Evolutionary conservation across 2,113 vertebrate species (phyloP).

Genomic region (Pongo abelii): DNA sequence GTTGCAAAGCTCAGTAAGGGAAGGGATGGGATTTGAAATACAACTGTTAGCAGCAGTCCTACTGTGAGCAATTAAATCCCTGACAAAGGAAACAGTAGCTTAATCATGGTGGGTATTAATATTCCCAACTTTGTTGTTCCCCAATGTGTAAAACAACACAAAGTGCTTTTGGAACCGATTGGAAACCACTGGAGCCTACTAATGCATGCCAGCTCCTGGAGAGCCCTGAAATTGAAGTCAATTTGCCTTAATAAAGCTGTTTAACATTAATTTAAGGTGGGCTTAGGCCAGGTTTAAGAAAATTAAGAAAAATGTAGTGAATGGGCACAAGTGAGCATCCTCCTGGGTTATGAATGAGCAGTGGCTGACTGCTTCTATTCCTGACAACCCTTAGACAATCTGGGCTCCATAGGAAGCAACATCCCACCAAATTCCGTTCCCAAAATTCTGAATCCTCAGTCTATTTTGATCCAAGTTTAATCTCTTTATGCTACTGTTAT

Average conservation of each 20-base stretch:
- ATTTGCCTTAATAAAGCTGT: conserved; percentile 72
- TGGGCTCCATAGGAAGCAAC: fast-evolving
- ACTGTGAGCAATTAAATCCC: conserved; percentile 54
- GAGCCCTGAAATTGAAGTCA: conserved; percentile 54
- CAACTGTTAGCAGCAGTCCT: conserved; percentile 39
- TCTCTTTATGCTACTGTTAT: not conserved
- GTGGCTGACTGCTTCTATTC: not conserved
- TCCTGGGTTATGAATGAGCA: not conserved
- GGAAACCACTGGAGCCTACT: conserved; percentile 26
- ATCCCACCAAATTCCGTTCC: not conserved
- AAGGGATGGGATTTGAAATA: not conserved
- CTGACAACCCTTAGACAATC: too few species aligned
- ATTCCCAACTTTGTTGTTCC: not conserved
- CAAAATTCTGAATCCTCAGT: not conserved
- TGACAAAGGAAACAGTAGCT: not conserved
- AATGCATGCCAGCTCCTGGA: conserved; percentile 47
- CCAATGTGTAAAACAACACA: not conserved
- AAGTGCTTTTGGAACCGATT: not conserved
- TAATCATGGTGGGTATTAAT: not conserved
- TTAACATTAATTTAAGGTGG: conserved; percentile 71
- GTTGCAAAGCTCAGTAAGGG: not conserved
- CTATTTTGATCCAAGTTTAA: not conserved
- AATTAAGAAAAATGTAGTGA: conserved; percentile 49
- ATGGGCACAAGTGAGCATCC: not conserved
- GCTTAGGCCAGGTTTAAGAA: conserved; percentile 50